Evolutionary conservation across 1,140 invertebrate species (phyloP), one percentile per base, ranked within the genome.

Genomic region (Planococcus citri): DNA sequence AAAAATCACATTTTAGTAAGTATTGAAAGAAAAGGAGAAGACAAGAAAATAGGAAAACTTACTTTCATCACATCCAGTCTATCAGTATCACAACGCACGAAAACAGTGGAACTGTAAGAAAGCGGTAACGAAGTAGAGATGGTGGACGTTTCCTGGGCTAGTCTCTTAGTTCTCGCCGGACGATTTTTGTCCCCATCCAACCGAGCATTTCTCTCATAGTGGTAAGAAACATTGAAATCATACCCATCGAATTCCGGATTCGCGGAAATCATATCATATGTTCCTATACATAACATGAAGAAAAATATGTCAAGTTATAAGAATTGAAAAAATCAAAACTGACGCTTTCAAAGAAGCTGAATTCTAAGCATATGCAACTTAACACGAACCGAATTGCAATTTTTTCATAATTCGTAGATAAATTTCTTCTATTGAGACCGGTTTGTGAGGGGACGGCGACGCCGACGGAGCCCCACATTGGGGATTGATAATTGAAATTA

Each of bases 31-130:
- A 68, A n/a, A 27, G 20, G 27, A 64, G 29, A 6, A 4, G 17
- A 20, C 8, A 8, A 8, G n/a, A n/a, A n/a, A n/a, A n/a, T n/a
- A n/a, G n/a, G n/a, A n/a, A n/a, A n/a, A 33, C 29, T 3, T 76
- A 90, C 91, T 85, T 95, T 97, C 94, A 95, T 97, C 70, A 97
- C 86, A 79, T 97, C 94, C 64, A 97, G 82, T 73, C 94, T 83
- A 77, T 96, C 94, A 69, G 91, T 88, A 81, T 96, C 95, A 80
- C 93, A 95, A 72, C 95, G 85, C 68, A 97, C 94, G 84, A 97
- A 98, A 60, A 98, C 94, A 73, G 91, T 92, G 76, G 92, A 95
- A 77, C 91, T 94, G 74, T 90, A 94, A 21, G 93, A 95, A 21
- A 98, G 83, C 68, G 95, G 95, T 72, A 98, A 81, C 68, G 91